Conservation (phyloP, 2,113 vertebrate genomes). For the Carettochelys insculpta region DNA sequence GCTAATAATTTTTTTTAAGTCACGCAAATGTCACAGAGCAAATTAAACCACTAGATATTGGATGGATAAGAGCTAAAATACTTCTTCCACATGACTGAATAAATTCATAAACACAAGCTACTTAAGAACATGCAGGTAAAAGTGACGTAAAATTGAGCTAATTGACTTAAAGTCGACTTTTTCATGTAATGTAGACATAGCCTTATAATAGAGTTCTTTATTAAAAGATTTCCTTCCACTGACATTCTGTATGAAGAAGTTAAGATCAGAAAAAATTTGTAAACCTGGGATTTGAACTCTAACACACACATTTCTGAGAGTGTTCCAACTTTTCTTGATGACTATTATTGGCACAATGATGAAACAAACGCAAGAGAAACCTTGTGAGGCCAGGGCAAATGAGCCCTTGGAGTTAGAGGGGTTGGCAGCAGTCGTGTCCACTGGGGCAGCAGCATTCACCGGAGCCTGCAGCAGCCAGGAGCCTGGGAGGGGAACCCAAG, state of each 20-base stretch:
- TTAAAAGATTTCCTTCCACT: not conserved
- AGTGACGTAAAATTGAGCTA: too few relatives aligned
- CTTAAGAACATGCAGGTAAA: not conserved
- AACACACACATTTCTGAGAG: not conserved
- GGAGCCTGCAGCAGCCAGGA: too few relatives aligned
- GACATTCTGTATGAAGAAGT: not conserved
- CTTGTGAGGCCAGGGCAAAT: too few relatives aligned
- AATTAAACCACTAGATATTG: not conserved
- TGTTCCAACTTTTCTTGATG: not conserved
- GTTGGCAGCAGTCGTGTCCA: too few relatives aligned
- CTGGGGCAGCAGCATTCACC: too few relatives aligned
- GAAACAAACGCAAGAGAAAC: not conserved
- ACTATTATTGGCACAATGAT: not conserved
- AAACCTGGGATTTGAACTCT: not conserved
- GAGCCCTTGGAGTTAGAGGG: too few relatives aligned
- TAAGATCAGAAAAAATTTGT: not conserved
- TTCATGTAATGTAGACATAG: too few relatives aligned
- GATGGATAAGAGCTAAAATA: not conserved
- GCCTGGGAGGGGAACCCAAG: too few relatives aligned
- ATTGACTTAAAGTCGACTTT: too few relatives aligned
- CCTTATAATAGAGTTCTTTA: not conserved
- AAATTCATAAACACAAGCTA: not conserved
- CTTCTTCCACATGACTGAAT: fast-evolving
- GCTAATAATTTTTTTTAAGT: not conserved
- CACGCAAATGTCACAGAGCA: not conserved